Percentiles rank a stretch among this genome's conserved stretches.
Conservation (phyloP, 2,797 vertebrate species). For the Rhinogobio ventralis region DNA sequence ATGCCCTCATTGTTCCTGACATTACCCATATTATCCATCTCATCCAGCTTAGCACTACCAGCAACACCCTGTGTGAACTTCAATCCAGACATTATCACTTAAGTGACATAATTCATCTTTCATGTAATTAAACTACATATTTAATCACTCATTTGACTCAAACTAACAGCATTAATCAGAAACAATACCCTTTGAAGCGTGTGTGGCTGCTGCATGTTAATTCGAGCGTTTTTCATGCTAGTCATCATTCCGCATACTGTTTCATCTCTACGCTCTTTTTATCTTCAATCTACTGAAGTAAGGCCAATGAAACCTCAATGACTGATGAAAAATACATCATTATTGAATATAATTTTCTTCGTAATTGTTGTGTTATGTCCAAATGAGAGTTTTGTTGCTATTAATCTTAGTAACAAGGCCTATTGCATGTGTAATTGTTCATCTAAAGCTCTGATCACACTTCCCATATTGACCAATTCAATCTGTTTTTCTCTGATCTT, state of each 20-base stretch:
- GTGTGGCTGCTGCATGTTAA: constrained; percentile 7
- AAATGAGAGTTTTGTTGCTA: background rate
- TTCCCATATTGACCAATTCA: background rate
- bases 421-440: background rate
- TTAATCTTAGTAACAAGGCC: background rate
- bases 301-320: background rate
- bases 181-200: constrained; percentile 34
- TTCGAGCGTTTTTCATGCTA: constrained; percentile 27
- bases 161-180: constrained; percentile 48
- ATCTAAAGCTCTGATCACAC: background rate
- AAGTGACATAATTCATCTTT: constrained; percentile 47
- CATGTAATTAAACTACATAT: constrained; percentile 45
- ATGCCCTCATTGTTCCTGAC: background rate
- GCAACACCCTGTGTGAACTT: background rate
- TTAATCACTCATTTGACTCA: constrained; percentile 43
- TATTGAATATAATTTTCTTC: constrained; percentile 4
- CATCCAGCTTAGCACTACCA: constrained; percentile 10
- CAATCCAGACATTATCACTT: constrained; percentile 28
- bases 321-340: background rate
- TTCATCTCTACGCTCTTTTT: constrained; percentile 1
- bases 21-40: background rate
- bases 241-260: constrained; percentile 4
- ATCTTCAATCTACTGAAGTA: constrained; percentile 2
- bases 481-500: background rate
- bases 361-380: constrained; percentile 8